Percentiles rank a stretch among this genome's conserved stretches.
phyloP scores from a whole-genome alignment of 2,113 vertebrate genomes.

The Pangasianodon hypophthalmus region DNA sequence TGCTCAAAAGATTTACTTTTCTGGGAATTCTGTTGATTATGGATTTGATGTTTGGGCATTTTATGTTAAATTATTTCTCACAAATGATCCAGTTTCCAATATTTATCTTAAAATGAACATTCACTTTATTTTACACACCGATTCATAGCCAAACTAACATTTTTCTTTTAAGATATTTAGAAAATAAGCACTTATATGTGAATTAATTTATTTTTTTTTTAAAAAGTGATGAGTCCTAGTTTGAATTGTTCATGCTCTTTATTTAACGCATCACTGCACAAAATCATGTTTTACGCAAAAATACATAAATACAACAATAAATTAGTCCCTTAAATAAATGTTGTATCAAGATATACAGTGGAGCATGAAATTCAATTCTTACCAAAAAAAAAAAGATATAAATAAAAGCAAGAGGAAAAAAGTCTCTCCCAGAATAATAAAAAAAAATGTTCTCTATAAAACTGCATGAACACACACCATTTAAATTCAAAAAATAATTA shows the following conservation, averaged over 20 bases:
- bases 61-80: too few relatives aligned
- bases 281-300: background rate
- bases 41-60: too few relatives aligned
- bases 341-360: background rate
- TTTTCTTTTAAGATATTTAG: background rate
- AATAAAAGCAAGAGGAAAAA: background rate
- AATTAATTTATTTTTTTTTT: background rate
- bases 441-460: background rate
- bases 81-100: too few relatives aligned
- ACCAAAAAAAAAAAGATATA: background rate
- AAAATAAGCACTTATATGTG: background rate
- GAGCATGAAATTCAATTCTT: conserved; percentile 19
- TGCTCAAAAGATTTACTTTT: background rate
- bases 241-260: conserved; percentile 38
- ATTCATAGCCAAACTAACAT: background rate
- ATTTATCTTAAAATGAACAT: background rate
- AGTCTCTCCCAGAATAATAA: background rate
- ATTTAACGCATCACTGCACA: conserved; percentile 22
- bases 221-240: background rate
- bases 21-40: background rate
- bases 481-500: too few relatives aligned
- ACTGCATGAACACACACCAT: background rate
- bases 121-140: background rate
- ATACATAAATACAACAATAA: background rate
- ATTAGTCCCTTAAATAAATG: conserved; percentile 5